Evolutionary conservation across 2,888 invertebrate genomes (phyloP).

Genomic region (Lamellibrachia satsuma): DNA sequence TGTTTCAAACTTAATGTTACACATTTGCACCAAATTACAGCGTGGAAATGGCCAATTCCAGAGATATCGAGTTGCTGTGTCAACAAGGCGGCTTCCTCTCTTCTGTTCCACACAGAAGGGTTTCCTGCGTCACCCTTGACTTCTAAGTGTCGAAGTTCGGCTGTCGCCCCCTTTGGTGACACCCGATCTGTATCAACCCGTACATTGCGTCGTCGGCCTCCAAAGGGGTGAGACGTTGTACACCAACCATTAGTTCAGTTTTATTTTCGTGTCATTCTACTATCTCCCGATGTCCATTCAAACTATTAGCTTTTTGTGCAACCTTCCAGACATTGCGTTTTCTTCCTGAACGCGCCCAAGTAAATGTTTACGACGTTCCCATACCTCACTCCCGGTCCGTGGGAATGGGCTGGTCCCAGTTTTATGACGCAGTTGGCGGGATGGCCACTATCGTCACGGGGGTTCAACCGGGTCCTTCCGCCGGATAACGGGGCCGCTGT

Average conservation of each 20-base stretch:
- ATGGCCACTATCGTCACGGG: not conserved
- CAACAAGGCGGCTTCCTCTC: not conserved
- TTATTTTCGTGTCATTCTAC: not conserved
- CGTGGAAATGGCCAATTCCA: not conserved
- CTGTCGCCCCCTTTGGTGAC: not conserved
- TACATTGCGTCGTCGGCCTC: not conserved
- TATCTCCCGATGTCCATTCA: not conserved
- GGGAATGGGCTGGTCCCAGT: not conserved
- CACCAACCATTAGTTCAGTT: not conserved
- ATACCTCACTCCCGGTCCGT: not conserved
- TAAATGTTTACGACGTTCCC: not conserved
- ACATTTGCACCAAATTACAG: no score
- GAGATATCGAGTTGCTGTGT: not conserved
- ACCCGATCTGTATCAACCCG: not conserved
- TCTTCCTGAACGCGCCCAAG: not conserved
- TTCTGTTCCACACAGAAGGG: not conserved
- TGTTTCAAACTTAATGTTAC: no score
- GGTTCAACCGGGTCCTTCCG: not conserved
- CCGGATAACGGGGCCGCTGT: not conserved
- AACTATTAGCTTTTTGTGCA: not conserved
- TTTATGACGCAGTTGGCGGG: not conserved
- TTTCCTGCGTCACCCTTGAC: not conserved
- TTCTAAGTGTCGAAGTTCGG: not conserved
- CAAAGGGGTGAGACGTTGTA: not conserved
- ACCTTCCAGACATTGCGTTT: not conserved